Percentiles rank a stretch among this genome's conserved stretches.
phyloP scores from a whole-genome alignment of 2,113 vertebrate genomes.

The Tilapia sparmanii region DNA sequence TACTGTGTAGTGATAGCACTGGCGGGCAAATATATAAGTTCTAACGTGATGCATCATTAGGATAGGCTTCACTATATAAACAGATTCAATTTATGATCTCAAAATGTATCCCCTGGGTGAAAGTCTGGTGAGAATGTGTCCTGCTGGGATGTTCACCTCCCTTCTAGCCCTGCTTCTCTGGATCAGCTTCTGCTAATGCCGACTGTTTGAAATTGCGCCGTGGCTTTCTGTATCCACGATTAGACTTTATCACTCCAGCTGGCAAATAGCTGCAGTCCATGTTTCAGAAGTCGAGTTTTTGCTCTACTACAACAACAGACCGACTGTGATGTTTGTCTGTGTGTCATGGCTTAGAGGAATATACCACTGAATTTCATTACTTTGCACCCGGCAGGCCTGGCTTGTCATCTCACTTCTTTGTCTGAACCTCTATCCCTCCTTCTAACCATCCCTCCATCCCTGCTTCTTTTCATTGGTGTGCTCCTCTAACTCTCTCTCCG shows the following conservation, averaged over 20 bases:
- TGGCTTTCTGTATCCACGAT: conserved; percentile 17
- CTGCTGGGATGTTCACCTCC: conserved; percentile 19
- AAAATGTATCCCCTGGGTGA: conserved; percentile 9
- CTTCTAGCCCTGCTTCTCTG: not conserved
- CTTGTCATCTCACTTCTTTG: conserved; percentile 67
- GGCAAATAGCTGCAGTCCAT: conserved; percentile 61
- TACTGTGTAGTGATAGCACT: not conserved
- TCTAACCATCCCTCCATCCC: conserved; percentile 47
- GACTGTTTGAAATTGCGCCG: conserved; percentile 19
- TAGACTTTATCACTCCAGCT: conserved; percentile 60
- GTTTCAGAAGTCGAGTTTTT: conserved; percentile 58
- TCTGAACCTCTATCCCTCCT: conserved; percentile 41
- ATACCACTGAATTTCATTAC: conserved; percentile 64
- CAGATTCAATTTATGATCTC: conserved; percentile 9
- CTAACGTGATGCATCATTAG: not conserved
- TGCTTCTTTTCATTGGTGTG: conserved; percentile 26
- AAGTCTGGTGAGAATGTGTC: conserved; percentile 1
- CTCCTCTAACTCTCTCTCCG: conserved; percentile 27
- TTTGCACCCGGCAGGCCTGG: conserved; percentile 49
- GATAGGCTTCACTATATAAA: not conserved
- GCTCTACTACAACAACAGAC: conserved; percentile 48
- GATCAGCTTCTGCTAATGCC: conserved; percentile 26
- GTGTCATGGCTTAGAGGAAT: conserved; percentile 58
- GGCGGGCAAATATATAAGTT: not conserved
- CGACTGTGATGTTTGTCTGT: conserved; percentile 63